These are phyloP conservation scores for Coptodon rendalli DNA, from an alignment of 2,113 vertebrate species.

Conservation along the genomic window DNA sequence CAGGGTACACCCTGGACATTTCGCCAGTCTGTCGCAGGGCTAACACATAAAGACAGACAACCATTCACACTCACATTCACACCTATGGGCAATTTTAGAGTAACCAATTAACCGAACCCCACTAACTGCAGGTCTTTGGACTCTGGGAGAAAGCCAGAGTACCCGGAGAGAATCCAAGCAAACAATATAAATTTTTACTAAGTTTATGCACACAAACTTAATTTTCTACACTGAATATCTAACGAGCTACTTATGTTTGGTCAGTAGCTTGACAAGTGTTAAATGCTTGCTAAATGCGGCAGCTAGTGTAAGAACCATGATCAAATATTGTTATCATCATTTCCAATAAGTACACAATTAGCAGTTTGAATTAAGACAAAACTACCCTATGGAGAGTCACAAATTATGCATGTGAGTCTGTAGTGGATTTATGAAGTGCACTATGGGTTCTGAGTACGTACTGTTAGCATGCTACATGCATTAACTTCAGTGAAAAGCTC, in stretches of 20 bases:
- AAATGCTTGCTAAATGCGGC: not conserved
- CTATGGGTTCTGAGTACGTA: not conserved
- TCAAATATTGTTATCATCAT: not conserved
- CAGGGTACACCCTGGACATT: not conserved
- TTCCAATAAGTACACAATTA: not conserved
- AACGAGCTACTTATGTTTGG: not conserved
- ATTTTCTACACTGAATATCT: not conserved
- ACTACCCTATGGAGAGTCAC: not conserved
- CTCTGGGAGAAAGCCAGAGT: not conserved
- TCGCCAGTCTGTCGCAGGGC: not conserved
- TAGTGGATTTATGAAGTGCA: not conserved
- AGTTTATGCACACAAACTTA: accelerated
- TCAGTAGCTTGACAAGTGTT: not conserved
- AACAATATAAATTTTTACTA: not conserved
- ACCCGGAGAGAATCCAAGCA: not conserved
- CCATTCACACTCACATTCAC: not conserved
- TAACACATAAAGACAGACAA: not conserved
- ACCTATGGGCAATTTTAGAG: not conserved
- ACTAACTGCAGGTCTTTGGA: not conserved
- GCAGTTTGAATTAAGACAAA: not conserved
- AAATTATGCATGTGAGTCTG: not conserved
- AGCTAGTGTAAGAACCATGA: not conserved
- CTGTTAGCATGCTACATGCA: not conserved
- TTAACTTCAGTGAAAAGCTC: not conserved
- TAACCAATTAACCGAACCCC: accelerated